Evolutionary conservation across 2,797 vertebrate genomes (phyloP).

Genomic region (Hemitrygon akajei): DNA sequence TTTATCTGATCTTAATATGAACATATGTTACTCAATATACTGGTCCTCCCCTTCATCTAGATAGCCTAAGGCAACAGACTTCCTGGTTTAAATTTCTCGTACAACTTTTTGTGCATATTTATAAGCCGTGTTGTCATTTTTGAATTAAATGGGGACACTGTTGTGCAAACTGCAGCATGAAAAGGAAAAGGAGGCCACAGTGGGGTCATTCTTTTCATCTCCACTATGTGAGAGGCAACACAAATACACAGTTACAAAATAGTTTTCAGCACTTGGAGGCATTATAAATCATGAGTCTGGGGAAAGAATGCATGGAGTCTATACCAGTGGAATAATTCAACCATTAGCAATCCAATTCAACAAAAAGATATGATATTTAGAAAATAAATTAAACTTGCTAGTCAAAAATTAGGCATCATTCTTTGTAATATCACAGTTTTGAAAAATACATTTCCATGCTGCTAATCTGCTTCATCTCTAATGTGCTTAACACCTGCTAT

Average conservation of each 20-base stretch:
- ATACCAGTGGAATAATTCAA: background rate
- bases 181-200: constrained; percentile 23
- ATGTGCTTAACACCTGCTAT: background rate
- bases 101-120: constrained; percentile 31
- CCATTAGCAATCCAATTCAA: background rate
- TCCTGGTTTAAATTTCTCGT: constrained; percentile 26
- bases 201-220: constrained; percentile 20
- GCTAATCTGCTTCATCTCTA: background rate
- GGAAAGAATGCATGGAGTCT: background rate
- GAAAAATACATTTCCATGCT: background rate
- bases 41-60: constrained; percentile 33
- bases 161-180: constrained; percentile 8
- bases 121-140: constrained; percentile 9
- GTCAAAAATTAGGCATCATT: background rate
- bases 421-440: background rate
- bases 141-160: constrained; percentile 11
- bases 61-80: constrained; percentile 34
- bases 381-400: background rate
- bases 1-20: constrained; percentile 38
- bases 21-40: constrained; percentile 37
- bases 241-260: constrained; percentile 18
- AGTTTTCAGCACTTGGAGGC: background rate
- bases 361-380: background rate
- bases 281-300: background rate
- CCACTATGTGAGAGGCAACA: background rate